phyloP scores from a whole-genome alignment of 2,888 invertebrate genomes.

The Eristalis pertinax region DNA sequence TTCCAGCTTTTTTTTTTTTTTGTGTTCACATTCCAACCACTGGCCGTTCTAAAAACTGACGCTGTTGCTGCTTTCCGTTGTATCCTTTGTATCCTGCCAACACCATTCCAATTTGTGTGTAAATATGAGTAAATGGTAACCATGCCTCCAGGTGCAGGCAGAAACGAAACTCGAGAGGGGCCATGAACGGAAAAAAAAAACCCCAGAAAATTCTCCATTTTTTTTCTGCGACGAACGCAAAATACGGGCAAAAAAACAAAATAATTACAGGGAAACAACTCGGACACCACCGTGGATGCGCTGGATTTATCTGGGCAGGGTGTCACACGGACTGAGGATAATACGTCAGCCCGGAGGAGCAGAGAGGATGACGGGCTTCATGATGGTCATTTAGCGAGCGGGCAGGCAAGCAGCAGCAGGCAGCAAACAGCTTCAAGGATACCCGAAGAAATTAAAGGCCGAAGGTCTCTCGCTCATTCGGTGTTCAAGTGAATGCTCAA shows the following conservation, averaged over 20 bases:
- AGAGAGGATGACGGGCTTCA: background rate
- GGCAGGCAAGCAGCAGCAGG: background rate
- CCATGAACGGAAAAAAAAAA: background rate
- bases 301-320: background rate
- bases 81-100: conserved; percentile 58
- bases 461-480: background rate
- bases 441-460: background rate
- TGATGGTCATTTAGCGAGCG: background rate
- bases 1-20: background rate
- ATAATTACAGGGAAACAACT: background rate
- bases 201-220: background rate
- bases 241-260: background rate
- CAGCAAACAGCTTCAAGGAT: background rate
- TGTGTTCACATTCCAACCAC: background rate
- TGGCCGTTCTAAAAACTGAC: background rate
- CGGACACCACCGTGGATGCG: background rate
- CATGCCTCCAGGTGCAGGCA: conserved; percentile 40
- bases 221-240: background rate
- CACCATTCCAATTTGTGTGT: conserved; percentile 56
- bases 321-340: background rate
- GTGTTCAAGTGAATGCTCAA: background rate
- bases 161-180: conserved; percentile 12
- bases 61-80: conserved; percentile 11
- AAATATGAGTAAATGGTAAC: conserved; percentile 59
- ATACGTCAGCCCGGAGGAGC: background rate